Evolutionary conservation across 2,113 vertebrate genomes (phyloP), one percentile per base, ranked within the genome.

Genomic region (Onychostruthus taczanowskii): DNA sequence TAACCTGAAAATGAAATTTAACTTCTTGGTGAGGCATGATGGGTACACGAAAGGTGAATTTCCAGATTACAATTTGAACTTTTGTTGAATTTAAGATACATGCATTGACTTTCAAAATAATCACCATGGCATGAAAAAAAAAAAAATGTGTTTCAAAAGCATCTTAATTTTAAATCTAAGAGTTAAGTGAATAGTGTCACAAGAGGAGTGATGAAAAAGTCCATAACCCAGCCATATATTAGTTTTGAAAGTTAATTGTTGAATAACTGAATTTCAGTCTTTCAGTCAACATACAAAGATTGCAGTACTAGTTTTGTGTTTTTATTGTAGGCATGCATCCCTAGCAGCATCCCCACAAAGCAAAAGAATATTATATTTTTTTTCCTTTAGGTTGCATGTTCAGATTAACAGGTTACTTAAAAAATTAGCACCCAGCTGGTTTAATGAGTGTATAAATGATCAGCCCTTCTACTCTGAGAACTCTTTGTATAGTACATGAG

Each of bases 231-330:
- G 75, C 20, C 70, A 68, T 70, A 24, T 55, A 50, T 73, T 91
- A 35, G 3, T 11, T 59, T 92, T 75, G 68, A 47, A 82, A 78
- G 12, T 59, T 72, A 63, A 61, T 62, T 72, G 4, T 79, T 86
- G 87, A 68, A 39, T 67, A 92, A 78, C 46, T 64, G 63, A 78
- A 13, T 70, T 87, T 80, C 70, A 87, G 24, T 84, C 37, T 95
- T 95, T 47, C 19, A 86, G 59, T 73, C 0, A 0, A 56, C 50
- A 41, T 52, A 75, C 5, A 16, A 94, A 95, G 68, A 92, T 62
- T 89, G 6, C 5, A 70, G 21, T 26, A 46, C 19, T 37, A 17
- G 4, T 41, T 70, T 78, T 20, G 28, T n/a, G 22, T 44, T 49
- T 80, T 84, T 74, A 8, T 67, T 13, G 4, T 20, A 59, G 49